A percentile compares a stretch with the other conserved stretches of the same genome.
Conservation (phyloP, 2,888 invertebrate species). For the Tachina lurida region DNA sequence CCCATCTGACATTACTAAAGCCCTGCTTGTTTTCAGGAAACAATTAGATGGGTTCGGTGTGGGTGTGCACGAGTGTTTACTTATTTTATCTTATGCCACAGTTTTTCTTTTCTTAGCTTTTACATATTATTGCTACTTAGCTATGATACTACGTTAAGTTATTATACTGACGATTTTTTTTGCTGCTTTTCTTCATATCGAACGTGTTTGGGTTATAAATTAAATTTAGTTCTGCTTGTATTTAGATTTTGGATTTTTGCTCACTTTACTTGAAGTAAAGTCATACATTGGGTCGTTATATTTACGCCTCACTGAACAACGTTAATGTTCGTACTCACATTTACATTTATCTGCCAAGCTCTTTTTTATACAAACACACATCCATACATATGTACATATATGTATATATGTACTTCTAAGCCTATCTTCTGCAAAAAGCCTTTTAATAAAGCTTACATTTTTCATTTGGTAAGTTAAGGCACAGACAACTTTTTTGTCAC, state of each 20-base stretch:
- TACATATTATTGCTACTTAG: slow-evolving; percentile 3
- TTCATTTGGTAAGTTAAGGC: no score
- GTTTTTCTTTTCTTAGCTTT: background rate
- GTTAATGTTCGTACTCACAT: background rate
- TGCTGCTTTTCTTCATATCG: background rate
- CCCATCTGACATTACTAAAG: background rate
- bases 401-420: no score
- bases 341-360: background rate
- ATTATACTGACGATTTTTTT: background rate
- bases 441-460: no score
- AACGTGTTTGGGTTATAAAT: slow-evolving; percentile 50
- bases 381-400: no score
- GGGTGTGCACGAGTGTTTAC: background rate
- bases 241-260: slow-evolving; percentile 12
- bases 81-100: background rate
- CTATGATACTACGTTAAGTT: background rate
- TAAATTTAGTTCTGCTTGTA: background rate
- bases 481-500: no score
- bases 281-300: background rate
- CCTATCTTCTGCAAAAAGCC: no score
- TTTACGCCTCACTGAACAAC: background rate
- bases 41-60: background rate
- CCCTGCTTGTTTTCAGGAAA: no score
- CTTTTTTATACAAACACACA: no score
- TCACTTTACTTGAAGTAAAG: background rate